Evolutionary conservation across 2,888 invertebrate species (phyloP).

Genomic region (Elysia crispata): DNA sequence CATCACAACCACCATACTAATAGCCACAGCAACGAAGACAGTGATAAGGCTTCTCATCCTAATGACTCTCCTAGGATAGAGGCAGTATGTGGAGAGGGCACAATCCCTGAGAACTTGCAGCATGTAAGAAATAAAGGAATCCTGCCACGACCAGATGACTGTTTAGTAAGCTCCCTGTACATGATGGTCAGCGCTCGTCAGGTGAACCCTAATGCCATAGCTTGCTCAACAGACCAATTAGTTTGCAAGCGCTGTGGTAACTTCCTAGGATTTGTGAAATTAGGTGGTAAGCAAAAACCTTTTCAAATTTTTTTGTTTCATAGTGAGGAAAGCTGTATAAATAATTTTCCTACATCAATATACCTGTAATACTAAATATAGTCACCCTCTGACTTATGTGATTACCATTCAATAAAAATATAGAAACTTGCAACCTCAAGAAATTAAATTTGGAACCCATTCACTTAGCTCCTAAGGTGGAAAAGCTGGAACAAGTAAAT

Average conservation of each 20-base stretch:
- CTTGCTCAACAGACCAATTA: slow-evolving; percentile 50
- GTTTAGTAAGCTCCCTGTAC: slow-evolving; percentile 67
- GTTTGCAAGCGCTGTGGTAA: slow-evolving; percentile 62
- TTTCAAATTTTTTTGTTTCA: not conserved
- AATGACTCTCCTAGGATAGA: not conserved
- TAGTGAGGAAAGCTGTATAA: not conserved
- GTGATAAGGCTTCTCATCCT: slow-evolving; percentile 12
- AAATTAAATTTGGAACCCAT: too few species aligned
- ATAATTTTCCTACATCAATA: too few species aligned
- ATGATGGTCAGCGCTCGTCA: slow-evolving; percentile 58
- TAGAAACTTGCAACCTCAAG: too few species aligned
- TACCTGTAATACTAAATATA: too few species aligned
- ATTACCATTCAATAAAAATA: too few species aligned
- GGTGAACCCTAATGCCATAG: slow-evolving; percentile 53
- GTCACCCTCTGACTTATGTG: too few species aligned
- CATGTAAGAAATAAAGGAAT: slow-evolving; percentile 40
- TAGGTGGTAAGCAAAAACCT: slow-evolving; percentile 38
- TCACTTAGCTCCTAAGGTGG: too few species aligned
- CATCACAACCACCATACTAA: slow-evolving; percentile 55
- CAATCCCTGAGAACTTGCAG: slow-evolving; percentile 21
- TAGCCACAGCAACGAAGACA: not conserved
- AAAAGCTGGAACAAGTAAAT: too few species aligned
- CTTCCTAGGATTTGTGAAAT: slow-evolving; percentile 57
- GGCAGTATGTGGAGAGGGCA: not conserved
- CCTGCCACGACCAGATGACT: slow-evolving; percentile 61